Percentiles rank a stretch among this genome's conserved stretches.
phyloP scores from a whole-genome alignment of 53 echinoderm and acorn worm genomes.

The Crossaster papposus region DNA sequence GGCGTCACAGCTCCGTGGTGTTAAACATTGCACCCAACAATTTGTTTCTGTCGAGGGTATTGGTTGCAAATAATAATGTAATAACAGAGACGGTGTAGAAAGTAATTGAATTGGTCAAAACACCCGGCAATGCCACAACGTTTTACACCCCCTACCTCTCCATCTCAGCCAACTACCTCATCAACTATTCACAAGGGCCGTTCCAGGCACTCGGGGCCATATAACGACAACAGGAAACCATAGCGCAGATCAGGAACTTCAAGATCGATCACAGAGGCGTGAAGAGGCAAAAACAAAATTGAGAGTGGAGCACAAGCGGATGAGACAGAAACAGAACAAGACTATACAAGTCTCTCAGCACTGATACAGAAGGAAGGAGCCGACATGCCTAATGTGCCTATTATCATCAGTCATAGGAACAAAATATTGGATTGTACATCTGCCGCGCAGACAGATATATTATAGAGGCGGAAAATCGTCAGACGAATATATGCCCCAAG shows the following conservation, averaged over 20 bases:
- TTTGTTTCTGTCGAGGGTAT: not conserved
- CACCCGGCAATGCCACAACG: constrained; percentile 21
- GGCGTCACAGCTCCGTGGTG: not conserved
- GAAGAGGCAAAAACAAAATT: not conserved
- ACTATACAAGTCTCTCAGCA: not conserved
- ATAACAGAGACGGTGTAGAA: not conserved
- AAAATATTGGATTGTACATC: not conserved
- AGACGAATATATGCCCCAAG: not conserved
- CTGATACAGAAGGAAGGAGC: not conserved
- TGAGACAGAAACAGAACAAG: not conserved
- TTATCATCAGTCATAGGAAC: not conserved
- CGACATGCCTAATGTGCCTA: not conserved
- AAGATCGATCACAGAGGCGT: not conserved
- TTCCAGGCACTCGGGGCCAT: constrained; percentile 14
- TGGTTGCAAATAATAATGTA: not conserved
- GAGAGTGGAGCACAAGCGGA: not conserved
- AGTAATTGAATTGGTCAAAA: not conserved
- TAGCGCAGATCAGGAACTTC: not conserved
- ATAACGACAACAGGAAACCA: constrained; percentile 9
- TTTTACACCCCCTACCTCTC: not conserved
- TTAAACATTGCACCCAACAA: not conserved
- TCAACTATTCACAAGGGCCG: constrained; percentile 25
- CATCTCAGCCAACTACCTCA: not conserved
- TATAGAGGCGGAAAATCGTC: not conserved
- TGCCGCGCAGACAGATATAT: not conserved